phyloP scores from a whole-genome alignment of 2,888 invertebrate genomes.

The Drosophila cognata region DNA sequence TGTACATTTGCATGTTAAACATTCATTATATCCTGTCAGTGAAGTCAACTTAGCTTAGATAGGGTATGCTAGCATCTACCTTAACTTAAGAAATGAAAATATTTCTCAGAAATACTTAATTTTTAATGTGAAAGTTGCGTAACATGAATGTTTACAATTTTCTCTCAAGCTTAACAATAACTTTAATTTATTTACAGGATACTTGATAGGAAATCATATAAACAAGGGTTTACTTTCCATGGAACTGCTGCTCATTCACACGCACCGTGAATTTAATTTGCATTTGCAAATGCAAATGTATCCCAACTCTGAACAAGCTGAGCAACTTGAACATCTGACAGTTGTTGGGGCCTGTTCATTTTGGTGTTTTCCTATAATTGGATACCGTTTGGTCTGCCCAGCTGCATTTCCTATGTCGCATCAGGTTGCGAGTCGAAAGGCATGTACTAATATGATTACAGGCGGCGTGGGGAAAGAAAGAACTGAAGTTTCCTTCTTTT shows the following conservation, averaged over 20 bases:
- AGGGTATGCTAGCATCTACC: background rate
- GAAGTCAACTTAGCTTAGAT: background rate
- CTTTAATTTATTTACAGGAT: constrained; percentile 9
- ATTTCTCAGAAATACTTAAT: background rate
- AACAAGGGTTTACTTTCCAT: background rate
- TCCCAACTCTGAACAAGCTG: constrained; percentile 44
- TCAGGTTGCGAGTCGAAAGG: constrained; percentile 22
- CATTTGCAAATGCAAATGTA: constrained; percentile 76
- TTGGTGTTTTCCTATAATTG: constrained; percentile 73
- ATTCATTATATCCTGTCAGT: constrained; percentile 34
- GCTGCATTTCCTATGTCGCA: constrained; percentile 57
- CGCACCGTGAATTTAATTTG: constrained; percentile 70
- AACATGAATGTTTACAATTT: background rate
- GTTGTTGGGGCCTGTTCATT: constrained; percentile 55
- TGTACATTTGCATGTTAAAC: constrained; percentile 49
- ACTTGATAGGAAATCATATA: background rate
- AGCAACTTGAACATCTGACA: constrained; percentile 59
- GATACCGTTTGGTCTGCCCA: constrained; percentile 58
- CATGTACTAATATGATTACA: constrained; percentile 47
- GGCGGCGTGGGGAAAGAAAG: background rate
- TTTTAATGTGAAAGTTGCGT: no score
- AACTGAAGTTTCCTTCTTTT: constrained; percentile 7
- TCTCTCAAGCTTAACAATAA: background rate
- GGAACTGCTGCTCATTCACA: constrained; percentile 47
- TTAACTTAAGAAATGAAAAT: background rate